phyloP scores from a whole-genome alignment of 2,888 invertebrate species.

The Biston betularia region DNA sequence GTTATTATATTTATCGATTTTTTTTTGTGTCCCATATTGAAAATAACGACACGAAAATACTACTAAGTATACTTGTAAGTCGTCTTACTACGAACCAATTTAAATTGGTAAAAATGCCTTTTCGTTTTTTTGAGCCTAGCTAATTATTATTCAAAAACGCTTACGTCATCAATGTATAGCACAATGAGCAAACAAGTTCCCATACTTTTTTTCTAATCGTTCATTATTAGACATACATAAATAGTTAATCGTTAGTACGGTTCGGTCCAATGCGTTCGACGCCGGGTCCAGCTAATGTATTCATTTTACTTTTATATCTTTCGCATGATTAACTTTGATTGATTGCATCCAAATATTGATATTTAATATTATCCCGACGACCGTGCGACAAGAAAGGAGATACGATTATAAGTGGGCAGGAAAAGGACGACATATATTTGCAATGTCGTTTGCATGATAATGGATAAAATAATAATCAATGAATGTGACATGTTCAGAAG shows the following conservation, averaged over 20 bases:
- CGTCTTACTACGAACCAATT: conserved; percentile 1
- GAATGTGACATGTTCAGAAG: conserved; percentile 62
- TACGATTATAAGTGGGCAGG: conserved; percentile 41
- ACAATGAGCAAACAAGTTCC: conserved; percentile 68
- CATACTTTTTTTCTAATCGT: conserved; percentile 74
- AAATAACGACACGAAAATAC: background rate
- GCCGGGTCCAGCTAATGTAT: conserved; percentile 75
- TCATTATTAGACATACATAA: conserved; percentile 66
- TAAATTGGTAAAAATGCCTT: conserved; percentile 11
- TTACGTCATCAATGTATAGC: conserved; percentile 77
- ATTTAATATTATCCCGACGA: conserved; percentile 70
- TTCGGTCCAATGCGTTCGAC: conserved; percentile 70
- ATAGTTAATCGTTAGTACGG: conserved; percentile 55
- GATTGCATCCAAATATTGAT: conserved; percentile 85
- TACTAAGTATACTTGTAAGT: background rate
- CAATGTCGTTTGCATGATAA: conserved; percentile 61
- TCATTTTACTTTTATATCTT: conserved; percentile 84
- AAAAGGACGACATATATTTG: conserved; percentile 50
- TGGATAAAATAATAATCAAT: conserved; percentile 53
- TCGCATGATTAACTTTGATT: conserved; percentile 85
- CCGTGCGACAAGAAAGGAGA: conserved; percentile 60
- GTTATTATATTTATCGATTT: background rate
- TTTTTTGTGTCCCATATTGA: too few species aligned
- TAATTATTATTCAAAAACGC: conserved; percentile 77
- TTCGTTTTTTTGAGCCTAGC: conserved; percentile 50